These are phyloP conservation scores for Itoplectis maculator DNA, from an alignment of 2,888 invertebrate species.

Conservation along the genomic window DNA sequence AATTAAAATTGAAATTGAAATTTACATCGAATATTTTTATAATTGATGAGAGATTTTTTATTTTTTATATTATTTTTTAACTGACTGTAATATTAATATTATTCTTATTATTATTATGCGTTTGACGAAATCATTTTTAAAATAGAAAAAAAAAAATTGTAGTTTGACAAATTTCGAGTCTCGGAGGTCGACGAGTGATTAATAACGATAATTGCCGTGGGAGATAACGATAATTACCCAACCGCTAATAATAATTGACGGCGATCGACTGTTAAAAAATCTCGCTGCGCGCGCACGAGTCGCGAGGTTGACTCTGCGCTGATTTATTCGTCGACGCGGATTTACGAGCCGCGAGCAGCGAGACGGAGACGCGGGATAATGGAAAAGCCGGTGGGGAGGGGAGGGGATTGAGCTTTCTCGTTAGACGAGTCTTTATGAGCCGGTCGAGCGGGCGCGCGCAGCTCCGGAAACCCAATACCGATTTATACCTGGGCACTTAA, in stretches of 20 bases:
- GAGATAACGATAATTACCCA: not conserved
- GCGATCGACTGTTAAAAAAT: not conserved
- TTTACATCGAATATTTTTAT: too few species aligned
- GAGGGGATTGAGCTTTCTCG: slow-evolving; percentile 32
- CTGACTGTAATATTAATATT: too few species aligned
- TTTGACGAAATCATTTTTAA: too few species aligned
- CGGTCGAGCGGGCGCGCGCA: not conserved
- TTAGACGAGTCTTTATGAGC: slow-evolving; percentile 32
- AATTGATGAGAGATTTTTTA: too few species aligned
- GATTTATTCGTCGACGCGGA: not conserved
- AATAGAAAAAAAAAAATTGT: too few species aligned
- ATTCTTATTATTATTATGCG: too few species aligned
- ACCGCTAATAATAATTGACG: not conserved
- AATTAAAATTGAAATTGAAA: too few species aligned
- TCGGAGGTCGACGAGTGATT: not conserved
- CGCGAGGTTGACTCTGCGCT: not conserved
- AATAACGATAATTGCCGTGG: not conserved
- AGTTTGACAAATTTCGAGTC: too few species aligned
- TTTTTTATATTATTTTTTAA: too few species aligned
- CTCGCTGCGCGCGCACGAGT: not conserved
- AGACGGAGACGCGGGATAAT: slow-evolving; percentile 26
- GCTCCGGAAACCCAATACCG: slow-evolving; percentile 29
- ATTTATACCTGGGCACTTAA: slow-evolving; percentile 10
- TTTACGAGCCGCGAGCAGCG: slow-evolving; percentile 30
- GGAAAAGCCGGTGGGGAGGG: slow-evolving; percentile 8